Evolutionary conservation across 1,140 invertebrate species (phyloP), one percentile per base, ranked within the genome.

Genomic region (Bombus turneri): DNA sequence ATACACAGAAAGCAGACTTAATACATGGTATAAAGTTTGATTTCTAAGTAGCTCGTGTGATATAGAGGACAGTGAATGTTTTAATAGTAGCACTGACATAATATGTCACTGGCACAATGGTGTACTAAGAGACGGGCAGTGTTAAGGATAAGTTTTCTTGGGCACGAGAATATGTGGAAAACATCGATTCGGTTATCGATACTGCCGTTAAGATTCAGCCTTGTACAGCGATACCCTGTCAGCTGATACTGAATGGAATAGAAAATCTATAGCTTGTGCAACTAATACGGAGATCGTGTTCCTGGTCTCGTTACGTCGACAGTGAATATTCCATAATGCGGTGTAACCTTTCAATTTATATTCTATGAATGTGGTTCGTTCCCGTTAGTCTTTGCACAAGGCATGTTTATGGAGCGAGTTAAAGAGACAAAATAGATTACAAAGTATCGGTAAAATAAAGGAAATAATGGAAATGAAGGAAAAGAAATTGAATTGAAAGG

Each of bases 231-330:
- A 80, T 85, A 79, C 53, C 4, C 15, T 80, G 83, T 80, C 75
- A 79, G 75, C 76, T 80, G 68, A 85, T 85, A 80, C 68, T 72
- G 76, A 85, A 80, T 79, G 83, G 18, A 84, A 84, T 71, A 39
- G 53, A 31, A 84, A 80, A 78, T 83, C 74, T 78, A 69, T 78
- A 83, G 47, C 28, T 78, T 83, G n/a, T 78, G 81, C 74, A 83
- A 83, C n/a, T 75, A 83, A 75, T 62, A 64, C 31, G 37, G 6
- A 68, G 81, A 78, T 83, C 81, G 62, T 57, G 74, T 83, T 83
- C 62, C 47, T 34, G 28, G 62, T 76, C 37, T 64, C 31, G n/a
- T 39, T 37, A 75, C 39, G 18, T 59, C 31, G 47, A 71, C 18
- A 74, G 43, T 43, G 37, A 62, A 18, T 47, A 66, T 76, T 47